phyloP scores from a whole-genome alignment of 2,113 vertebrate genomes.

The Callocephalon fimbriatum region DNA sequence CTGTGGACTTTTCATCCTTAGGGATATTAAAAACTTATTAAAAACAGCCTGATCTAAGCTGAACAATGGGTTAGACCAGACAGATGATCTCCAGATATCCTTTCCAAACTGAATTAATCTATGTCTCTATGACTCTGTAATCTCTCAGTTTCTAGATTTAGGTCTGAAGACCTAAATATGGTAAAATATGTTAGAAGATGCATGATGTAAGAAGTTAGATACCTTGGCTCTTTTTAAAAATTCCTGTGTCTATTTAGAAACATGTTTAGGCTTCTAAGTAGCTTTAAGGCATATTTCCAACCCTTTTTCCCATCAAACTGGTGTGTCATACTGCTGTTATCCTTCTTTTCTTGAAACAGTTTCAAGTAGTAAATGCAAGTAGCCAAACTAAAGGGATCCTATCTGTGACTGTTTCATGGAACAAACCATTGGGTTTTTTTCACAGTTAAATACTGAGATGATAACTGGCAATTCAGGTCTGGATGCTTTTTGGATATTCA shows the following conservation, averaged over 20 bases:
- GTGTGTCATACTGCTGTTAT: background rate
- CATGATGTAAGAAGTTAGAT: background rate
- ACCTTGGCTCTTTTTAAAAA: background rate
- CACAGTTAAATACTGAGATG: background rate
- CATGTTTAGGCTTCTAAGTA: background rate
- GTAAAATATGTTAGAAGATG: background rate
- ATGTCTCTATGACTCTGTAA: background rate
- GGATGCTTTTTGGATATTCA: background rate
- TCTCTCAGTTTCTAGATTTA: background rate
- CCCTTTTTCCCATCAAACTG: background rate
- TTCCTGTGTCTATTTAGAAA: background rate
- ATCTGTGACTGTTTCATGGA: background rate
- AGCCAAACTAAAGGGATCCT: background rate
- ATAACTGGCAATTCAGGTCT: background rate
- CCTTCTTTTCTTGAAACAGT: background rate
- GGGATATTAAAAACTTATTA: background rate
- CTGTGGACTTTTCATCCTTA: background rate
- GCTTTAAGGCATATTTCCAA: background rate
- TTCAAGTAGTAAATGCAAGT: background rate
- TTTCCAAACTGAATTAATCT: background rate
- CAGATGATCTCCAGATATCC: background rate
- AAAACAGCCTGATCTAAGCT: background rate
- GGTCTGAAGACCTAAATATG: background rate
- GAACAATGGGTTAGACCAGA: background rate
- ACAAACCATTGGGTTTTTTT: accelerated